A percentile compares a stretch with the other conserved stretches of the same genome.
Evolutionary conservation across 1,140 invertebrate genomes (phyloP).

Genomic region (Bombus sibiricus): DNA sequence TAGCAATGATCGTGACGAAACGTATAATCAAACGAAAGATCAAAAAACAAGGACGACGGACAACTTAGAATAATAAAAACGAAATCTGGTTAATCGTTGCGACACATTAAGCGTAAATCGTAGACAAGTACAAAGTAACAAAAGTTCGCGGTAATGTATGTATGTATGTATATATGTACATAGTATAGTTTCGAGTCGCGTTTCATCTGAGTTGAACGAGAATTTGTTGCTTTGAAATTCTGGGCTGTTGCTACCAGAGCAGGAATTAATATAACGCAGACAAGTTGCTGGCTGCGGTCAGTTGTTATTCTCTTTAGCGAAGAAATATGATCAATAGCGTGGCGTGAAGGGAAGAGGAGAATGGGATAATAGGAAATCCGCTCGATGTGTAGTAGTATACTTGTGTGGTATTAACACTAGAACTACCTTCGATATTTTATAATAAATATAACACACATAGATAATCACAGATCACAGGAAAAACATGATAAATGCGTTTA

Average conservation of each 20-base stretch:
- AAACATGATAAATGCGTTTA: no score
- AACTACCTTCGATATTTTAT: no score
- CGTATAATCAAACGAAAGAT: neutral
- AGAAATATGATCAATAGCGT: no score
- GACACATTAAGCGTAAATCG: conserved; percentile 43
- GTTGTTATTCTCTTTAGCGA: conserved; percentile 16
- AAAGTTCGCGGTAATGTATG: neutral
- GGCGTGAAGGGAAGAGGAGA: neutral
- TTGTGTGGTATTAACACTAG: neutral
- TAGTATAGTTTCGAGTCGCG: neutral
- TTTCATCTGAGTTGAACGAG: neutral
- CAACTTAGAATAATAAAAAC: conserved; percentile 3
- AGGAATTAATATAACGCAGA: conserved; percentile 46
- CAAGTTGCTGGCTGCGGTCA: conserved; percentile 41
- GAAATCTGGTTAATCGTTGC: conserved; percentile 37
- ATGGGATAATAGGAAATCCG: neutral
- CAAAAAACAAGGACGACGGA: neutral
- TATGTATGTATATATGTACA: conserved; percentile 17
- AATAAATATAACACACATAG: neutral
- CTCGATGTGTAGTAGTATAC: neutral
- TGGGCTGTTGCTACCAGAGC: conserved; percentile 33
- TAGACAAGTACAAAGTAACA: conserved; percentile 3
- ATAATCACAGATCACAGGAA: no score
- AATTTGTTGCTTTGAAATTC: conserved; percentile 3
- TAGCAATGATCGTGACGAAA: conserved; percentile 34